A percentile compares a stretch with the other conserved stretches of the same genome.
Evolutionary conservation across 1,140 invertebrate genomes (phyloP).

Genomic region (Latrodectus geometricus): DNA sequence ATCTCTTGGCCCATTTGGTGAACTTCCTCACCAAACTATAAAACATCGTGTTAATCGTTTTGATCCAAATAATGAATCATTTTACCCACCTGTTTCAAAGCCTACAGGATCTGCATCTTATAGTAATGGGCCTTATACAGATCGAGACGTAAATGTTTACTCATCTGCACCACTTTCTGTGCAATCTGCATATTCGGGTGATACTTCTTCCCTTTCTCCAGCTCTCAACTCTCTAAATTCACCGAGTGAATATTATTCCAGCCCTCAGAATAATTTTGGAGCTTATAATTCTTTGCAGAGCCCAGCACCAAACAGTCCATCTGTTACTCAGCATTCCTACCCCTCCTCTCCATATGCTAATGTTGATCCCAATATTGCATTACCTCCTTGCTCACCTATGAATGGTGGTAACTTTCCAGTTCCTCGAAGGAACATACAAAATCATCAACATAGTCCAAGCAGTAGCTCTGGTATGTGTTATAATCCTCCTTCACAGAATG

Average conservation of each 20-base stretch:
- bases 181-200: slow-evolving; percentile 47
- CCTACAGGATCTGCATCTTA: neutral
- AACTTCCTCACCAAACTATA: slow-evolving; percentile 62
- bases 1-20: slow-evolving; percentile 56
- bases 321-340: slow-evolving; percentile 25
- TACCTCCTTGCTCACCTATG: slow-evolving; percentile 28
- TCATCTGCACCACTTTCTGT: slow-evolving; percentile 36
- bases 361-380: slow-evolving; percentile 12
- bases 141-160: slow-evolving; percentile 20
- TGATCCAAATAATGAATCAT: slow-evolving; percentile 28
- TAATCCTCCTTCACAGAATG: slow-evolving; percentile 15
- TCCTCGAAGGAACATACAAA: slow-evolving; percentile 33
- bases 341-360: slow-evolving; percentile 40
- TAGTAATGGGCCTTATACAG: slow-evolving; percentile 40
- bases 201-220: slow-evolving; percentile 42
- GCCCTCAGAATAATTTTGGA: slow-evolving; percentile 48
- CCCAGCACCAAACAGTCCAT: slow-evolving; percentile 43
- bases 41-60: neutral
- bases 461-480: slow-evolving; percentile 32
- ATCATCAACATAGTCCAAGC: slow-evolving; percentile 25
- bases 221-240: slow-evolving; percentile 32
- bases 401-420: slow-evolving; percentile 24
- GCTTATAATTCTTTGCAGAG: slow-evolving; percentile 48
- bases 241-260: slow-evolving; percentile 43
- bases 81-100: slow-evolving; percentile 15